These are phyloP conservation scores for Cygnus buccinator DNA, from an alignment of 2,113 vertebrate genomes.

Conservation along the genomic window DNA sequence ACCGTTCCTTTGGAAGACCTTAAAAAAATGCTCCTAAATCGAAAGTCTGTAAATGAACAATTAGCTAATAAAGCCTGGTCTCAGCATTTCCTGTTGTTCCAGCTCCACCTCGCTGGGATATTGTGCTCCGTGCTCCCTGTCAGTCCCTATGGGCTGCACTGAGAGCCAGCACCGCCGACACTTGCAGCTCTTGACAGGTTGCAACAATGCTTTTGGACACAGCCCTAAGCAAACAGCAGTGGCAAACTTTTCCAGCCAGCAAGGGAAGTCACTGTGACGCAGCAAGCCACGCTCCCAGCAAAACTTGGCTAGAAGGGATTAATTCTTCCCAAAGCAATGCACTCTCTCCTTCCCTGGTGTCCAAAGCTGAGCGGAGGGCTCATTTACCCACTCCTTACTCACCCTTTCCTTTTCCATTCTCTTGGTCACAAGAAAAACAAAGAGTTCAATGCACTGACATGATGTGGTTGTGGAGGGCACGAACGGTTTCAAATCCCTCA, in stretches of 20 bases:
- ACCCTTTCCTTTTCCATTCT: background rate
- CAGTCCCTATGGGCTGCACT: background rate
- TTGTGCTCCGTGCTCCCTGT: background rate
- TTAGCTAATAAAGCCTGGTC: background rate
- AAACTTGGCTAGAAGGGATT: background rate
- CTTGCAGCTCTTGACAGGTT: background rate
- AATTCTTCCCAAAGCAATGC: background rate
- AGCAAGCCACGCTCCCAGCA: background rate
- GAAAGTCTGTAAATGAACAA: background rate
- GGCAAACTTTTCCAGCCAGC: background rate
- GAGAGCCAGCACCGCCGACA: fast-evolving
- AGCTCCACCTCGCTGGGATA: background rate
- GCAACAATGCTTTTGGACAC: background rate
- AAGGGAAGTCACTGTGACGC: background rate
- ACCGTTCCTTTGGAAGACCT: background rate
- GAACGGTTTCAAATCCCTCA: background rate
- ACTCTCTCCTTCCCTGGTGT: background rate
- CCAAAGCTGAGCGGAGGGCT: background rate
- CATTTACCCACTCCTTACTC: background rate
- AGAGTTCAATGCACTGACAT: fast-evolving
- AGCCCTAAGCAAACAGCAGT: slow-evolving; percentile 13
- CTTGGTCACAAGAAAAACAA: background rate
- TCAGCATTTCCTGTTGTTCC: background rate
- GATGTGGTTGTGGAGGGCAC: background rate
- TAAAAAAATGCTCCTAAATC: background rate